Evolutionary conservation across 2,797 vertebrate species (phyloP).

Genomic region (Poecilia velifera): DNA sequence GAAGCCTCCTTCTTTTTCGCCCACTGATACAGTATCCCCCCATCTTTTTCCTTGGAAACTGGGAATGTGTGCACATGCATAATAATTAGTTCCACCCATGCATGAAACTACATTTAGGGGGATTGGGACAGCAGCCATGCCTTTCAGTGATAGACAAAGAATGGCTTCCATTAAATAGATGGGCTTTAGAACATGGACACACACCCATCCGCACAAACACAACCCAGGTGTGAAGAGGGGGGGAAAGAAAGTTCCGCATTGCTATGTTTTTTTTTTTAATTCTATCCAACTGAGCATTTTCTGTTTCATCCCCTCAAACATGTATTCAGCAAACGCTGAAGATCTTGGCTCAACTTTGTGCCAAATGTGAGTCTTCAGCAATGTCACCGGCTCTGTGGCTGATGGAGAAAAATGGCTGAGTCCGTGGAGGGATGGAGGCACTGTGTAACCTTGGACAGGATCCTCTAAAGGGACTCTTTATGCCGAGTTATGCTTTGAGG

Average conservation of each 20-base stretch:
- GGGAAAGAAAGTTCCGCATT: not conserved
- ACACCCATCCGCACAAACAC: slow-evolving; percentile 24
- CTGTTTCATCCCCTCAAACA: not conserved
- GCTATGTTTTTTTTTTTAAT: not conserved
- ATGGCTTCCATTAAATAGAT: slow-evolving; percentile 70
- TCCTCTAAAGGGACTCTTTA: slow-evolving; percentile 51
- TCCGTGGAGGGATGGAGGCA: slow-evolving; percentile 30
- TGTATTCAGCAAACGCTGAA: slow-evolving; percentile 15
- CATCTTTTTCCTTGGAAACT: slow-evolving; percentile 54
- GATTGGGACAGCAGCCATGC: slow-evolving; percentile 69
- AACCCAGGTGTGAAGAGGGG: not conserved
- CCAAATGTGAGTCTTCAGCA: slow-evolving; percentile 46
- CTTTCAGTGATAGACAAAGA: slow-evolving; percentile 73
- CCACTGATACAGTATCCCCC: slow-evolving; percentile 35
- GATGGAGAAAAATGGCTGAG: slow-evolving; percentile 17
- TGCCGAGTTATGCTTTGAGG: slow-evolving; percentile 50
- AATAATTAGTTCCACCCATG: slow-evolving; percentile 75
- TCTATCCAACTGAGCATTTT: not conserved
- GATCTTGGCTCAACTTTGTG: slow-evolving; percentile 32
- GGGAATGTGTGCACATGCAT: slow-evolving; percentile 67
- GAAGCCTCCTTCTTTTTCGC: slow-evolving; percentile 30
- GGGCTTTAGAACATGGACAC: slow-evolving; percentile 46
- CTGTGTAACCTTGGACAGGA: slow-evolving; percentile 59
- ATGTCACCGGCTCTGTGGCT: slow-evolving; percentile 21
- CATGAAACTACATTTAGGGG: slow-evolving; percentile 72